phyloP scores from a whole-genome alignment of 2,888 invertebrate species.

The Synergus umbraculus region DNA sequence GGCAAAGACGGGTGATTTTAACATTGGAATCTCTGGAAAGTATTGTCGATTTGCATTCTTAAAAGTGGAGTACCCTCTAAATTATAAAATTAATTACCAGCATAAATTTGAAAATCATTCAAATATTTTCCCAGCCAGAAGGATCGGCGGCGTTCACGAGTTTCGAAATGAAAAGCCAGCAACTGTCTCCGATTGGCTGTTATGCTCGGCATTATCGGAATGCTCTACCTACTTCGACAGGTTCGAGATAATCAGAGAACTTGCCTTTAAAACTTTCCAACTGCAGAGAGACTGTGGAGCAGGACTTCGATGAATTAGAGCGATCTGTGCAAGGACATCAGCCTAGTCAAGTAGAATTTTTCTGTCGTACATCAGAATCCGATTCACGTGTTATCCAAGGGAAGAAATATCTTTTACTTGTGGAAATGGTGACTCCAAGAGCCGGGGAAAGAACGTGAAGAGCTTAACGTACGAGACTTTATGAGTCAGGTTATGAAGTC shows the following conservation, averaged over 20 bases:
- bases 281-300: slow-evolving; percentile 17
- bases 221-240: slow-evolving; percentile 49
- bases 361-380: slow-evolving; percentile 46
- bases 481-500: slow-evolving; percentile 22
- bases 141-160: slow-evolving; percentile 16
- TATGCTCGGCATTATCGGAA: slow-evolving; percentile 48
- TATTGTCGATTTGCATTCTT: not conserved
- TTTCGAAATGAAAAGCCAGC: slow-evolving; percentile 51
- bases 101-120: slow-evolving; percentile 4
- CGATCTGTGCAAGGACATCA: slow-evolving; percentile 60
- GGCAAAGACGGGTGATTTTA: not conserved
- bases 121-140: slow-evolving; percentile 18
- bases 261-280: slow-evolving; percentile 50
- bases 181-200: slow-evolving; percentile 46
- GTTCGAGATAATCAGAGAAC: slow-evolving; percentile 48
- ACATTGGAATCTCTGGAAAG: not conserved
- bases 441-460: not conserved
- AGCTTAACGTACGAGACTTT: slow-evolving; percentile 26
- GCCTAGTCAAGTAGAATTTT: slow-evolving; percentile 48
- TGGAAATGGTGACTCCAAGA: slow-evolving; percentile 43
- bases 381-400: slow-evolving; percentile 48
- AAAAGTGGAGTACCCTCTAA: too few relatives aligned
- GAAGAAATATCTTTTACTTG: slow-evolving; percentile 56
- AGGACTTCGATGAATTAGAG: slow-evolving; percentile 67
- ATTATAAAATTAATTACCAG: not conserved